Evolutionary conservation across 1,140 invertebrate genomes (phyloP).

Genomic region (Leptopilina clavipes): DNA sequence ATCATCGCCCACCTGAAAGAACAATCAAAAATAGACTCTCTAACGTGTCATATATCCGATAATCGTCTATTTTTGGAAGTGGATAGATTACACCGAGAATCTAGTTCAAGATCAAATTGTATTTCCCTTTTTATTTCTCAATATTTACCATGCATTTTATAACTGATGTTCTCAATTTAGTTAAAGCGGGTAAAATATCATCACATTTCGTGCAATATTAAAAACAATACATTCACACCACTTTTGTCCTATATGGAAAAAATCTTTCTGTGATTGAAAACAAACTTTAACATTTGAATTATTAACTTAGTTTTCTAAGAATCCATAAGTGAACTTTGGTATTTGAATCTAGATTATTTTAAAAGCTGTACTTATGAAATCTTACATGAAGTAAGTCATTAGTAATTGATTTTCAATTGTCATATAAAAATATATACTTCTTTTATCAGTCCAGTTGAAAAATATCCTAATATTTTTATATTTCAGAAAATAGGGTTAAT

Average conservation of each 20-base stretch:
- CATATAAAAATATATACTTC: too few relatives aligned
- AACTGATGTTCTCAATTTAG: too few relatives aligned
- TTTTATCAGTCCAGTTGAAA: too few relatives aligned
- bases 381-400: background rate
- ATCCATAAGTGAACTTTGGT: constrained; percentile 32
- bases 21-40: background rate
- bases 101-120: constrained; percentile 20
- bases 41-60: background rate
- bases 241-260: too few relatives aligned
- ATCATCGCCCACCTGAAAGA: constrained; percentile 46
- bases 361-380: constrained; percentile 16
- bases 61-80: constrained; percentile 16
- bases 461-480: too few relatives aligned
- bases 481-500: too few relatives aligned
- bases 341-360: constrained; percentile 23
- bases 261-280: too few relatives aligned
- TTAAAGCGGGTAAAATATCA: too few relatives aligned
- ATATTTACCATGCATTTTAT: too few relatives aligned
- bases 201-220: too few relatives aligned
- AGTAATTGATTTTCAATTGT: too few relatives aligned
- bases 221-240: too few relatives aligned
- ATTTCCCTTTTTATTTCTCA: background rate
- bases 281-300: constrained; percentile 1
- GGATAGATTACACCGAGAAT: constrained; percentile 13
- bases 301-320: constrained; percentile 1